A percentile compares a stretch with the other conserved stretches of the same genome.
These are phyloP conservation scores for Alouatta palliata DNA, from an alignment of 2,113 vertebrate species.

Conservation along the genomic window DNA sequence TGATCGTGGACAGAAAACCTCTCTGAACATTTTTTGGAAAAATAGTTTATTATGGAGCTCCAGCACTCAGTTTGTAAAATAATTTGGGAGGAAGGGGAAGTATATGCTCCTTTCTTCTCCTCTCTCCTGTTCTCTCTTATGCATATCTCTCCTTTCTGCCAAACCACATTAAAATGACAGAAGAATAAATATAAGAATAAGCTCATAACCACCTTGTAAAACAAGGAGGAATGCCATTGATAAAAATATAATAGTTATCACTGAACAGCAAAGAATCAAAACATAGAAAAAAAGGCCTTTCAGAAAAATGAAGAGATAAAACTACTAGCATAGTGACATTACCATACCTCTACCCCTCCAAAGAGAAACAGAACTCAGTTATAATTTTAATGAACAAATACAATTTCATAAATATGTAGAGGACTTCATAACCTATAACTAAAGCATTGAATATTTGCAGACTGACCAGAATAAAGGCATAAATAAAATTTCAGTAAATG, in stretches of 20 bases:
- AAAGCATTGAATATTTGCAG: background rate
- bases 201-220: background rate
- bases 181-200: background rate
- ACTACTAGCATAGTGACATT: background rate
- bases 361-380: background rate
- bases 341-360: background rate
- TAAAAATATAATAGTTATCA: background rate
- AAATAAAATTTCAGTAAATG: slow-evolving; percentile 8
- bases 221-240: background rate
- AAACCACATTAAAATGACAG: background rate
- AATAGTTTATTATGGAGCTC: background rate
- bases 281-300: background rate
- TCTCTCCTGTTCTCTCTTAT: too few relatives aligned
- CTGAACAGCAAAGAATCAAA: background rate
- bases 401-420: background rate
- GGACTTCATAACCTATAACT: background rate
- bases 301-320: background rate
- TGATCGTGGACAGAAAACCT: background rate
- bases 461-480: background rate
- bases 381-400: background rate
- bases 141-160: background rate
- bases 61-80: background rate
- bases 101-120: too few relatives aligned
- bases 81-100: background rate
- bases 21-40: background rate